Evolutionary conservation across 2,888 invertebrate genomes (phyloP), one percentile per base, ranked within the genome.

Genomic region (Erebia ligea): DNA sequence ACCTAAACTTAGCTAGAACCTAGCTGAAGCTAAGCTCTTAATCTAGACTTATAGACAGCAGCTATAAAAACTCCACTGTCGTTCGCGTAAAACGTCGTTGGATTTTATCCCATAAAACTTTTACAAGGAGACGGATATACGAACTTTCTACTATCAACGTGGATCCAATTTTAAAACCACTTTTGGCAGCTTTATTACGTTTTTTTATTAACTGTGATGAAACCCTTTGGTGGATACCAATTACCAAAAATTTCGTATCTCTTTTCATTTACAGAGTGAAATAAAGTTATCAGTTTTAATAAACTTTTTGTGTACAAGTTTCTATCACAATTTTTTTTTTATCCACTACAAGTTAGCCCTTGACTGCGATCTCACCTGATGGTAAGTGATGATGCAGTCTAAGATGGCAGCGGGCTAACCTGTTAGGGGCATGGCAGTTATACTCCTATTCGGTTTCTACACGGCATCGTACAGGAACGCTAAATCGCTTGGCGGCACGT

Each of bases 101-200:
- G 6, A 54, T 52, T 65, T 40, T 52, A 54, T 58, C 65, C 70
- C 62, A 61, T 73, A 71, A 69, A 73, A 72, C 57, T 73, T 71
- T 71, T 68, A 70, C 71, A 56, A 69, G 67, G 52, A 58, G 69
- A 68, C 59, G 65, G 68, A 73, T 69, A 69, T 59, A 67, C 52
- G 65, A 65, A 52, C 64, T 42, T 67, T 64, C 64, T 68, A 64
- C 67, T 69, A 69, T 21, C 64, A 52, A 64, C 67, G 68, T 42
- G 66, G 68, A 69, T 69, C 64, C 72, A 71, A 75, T 75, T 74
- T 71, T 71, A 67, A 70, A 72, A 67, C 67, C 68, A 59, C 62
- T n/a, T n/a, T n/a, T 65, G 48, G 63, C 62, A 40, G 52, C 40
- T 71, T 67, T 69, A 52, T 63, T 64, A 59, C 63, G 68, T 13